Percentiles rank a stretch among this genome's conserved stretches.
Conservation (phyloP, 2,797 vertebrate genomes). For the Nasua narica region DNA sequence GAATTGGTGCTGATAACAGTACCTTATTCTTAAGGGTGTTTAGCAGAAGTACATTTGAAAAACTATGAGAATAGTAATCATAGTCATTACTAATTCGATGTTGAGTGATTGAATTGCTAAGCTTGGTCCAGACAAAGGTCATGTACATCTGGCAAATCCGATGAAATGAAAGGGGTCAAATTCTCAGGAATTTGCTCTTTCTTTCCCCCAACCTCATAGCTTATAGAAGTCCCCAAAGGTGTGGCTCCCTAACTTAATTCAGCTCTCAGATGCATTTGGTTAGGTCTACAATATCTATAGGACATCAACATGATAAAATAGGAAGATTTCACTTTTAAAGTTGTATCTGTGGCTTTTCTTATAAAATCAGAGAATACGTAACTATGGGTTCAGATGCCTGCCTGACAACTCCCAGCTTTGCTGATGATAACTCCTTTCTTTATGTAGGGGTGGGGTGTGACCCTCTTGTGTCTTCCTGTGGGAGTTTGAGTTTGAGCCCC, state of each 20-base stretch:
- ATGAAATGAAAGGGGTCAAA: constrained; percentile 27
- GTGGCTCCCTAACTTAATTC: background rate
- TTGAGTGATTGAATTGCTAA: background rate
- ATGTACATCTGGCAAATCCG: constrained; percentile 11
- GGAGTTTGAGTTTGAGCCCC: background rate
- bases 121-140: background rate
- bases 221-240: background rate
- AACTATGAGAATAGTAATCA: background rate
- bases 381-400: background rate
- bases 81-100: background rate
- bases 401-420: background rate
- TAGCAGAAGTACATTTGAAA: background rate
- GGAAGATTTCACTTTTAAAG: background rate
- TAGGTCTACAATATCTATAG: background rate
- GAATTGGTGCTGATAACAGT: background rate
- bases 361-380: background rate
- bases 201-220: background rate
- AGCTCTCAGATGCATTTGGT: background rate
- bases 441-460: background rate
- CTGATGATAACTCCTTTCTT: background rate
- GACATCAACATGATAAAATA: background rate
- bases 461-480: background rate
- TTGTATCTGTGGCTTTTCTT: background rate
- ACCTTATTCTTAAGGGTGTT: background rate
- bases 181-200: constrained; percentile 15